Conservation (phyloP, 2,113 vertebrate species). For the Apeltes quadracus region DNA sequence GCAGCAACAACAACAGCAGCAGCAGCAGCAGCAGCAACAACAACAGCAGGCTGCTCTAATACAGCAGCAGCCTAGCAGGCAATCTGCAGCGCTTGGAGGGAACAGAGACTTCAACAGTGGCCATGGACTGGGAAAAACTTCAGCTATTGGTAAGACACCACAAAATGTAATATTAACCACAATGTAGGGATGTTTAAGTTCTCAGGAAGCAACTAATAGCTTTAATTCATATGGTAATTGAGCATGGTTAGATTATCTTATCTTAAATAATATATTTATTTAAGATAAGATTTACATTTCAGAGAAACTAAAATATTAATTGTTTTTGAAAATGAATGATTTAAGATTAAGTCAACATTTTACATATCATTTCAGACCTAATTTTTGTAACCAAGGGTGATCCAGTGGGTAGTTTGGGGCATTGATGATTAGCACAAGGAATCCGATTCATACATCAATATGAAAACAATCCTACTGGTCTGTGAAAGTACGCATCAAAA, state of each 20-base stretch:
- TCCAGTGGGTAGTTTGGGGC: not conserved
- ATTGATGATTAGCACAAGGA: not conserved
- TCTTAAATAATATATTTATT: too few species aligned
- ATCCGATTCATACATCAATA: not conserved
- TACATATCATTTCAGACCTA: not conserved
- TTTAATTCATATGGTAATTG: not conserved
- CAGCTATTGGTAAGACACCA: conserved; percentile 68
- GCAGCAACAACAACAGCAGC: conserved; percentile 77
- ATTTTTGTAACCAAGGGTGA: not conserved
- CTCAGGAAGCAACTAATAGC: not conserved
- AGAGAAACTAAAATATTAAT: not conserved
- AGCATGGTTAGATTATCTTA: not conserved
- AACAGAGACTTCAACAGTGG: conserved; percentile 74
- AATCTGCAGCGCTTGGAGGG: conserved; percentile 61
- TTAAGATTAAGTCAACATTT: not conserved
- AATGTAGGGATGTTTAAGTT: not conserved
- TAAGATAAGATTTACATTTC: not conserved
- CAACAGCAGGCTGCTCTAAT: conserved; percentile 73
- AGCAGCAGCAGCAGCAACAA: conserved; percentile 54
- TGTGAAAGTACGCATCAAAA: not conserved
- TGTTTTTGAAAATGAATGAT: not conserved
- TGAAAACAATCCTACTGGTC: not conserved
- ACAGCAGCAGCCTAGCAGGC: conserved; percentile 80
- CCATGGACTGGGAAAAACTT: conserved; percentile 71
- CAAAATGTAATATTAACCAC: not conserved